These are phyloP conservation scores for Chrysotoxum bicinctum DNA, from an alignment of 2,888 invertebrate species.

Conservation along the genomic window DNA sequence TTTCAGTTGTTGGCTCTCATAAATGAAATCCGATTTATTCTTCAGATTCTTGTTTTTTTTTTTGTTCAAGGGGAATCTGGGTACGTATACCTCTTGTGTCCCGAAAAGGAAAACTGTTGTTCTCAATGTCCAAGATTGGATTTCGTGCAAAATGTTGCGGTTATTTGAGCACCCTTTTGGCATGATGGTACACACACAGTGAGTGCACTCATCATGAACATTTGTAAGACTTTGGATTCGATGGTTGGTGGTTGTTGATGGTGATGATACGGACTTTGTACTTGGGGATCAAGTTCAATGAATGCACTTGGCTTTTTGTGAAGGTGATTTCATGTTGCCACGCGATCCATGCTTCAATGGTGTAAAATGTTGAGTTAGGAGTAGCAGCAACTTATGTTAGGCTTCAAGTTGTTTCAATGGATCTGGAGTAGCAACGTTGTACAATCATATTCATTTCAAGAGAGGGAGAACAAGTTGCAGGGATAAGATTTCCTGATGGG, in stretches of 20 bases:
- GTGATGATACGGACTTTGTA: conserved; percentile 32
- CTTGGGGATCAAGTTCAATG: conserved; percentile 62
- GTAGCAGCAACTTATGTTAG: conserved; percentile 22
- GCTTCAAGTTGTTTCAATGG: conserved; percentile 34
- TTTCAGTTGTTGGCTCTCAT: conserved; percentile 60
- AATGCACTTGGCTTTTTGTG: conserved; percentile 52
- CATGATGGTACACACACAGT: conserved; percentile 17
- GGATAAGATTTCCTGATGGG: conserved; percentile 18
- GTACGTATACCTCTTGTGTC: conserved; percentile 1
- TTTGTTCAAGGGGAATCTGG: background rate
- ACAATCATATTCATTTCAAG: background rate
- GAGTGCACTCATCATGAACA: conserved; percentile 23
- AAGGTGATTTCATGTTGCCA: conserved; percentile 51
- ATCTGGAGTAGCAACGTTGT: conserved; percentile 20
- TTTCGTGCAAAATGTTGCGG: conserved; percentile 69
- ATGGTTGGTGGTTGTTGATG: background rate
- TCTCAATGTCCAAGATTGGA: conserved; percentile 57
- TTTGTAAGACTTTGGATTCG: conserved; percentile 28
- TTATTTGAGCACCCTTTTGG: conserved; percentile 63
- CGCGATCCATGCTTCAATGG: conserved; percentile 46
- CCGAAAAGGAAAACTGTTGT: conserved; percentile 43
- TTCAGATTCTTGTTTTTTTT: background rate
- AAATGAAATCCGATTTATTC: conserved; percentile 62
- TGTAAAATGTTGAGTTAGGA: conserved; percentile 40
- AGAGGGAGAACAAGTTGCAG: conserved; percentile 1